These are phyloP conservation scores for Ibycter americanus DNA, from an alignment of 2,797 vertebrate species.

Conservation along the genomic window DNA sequence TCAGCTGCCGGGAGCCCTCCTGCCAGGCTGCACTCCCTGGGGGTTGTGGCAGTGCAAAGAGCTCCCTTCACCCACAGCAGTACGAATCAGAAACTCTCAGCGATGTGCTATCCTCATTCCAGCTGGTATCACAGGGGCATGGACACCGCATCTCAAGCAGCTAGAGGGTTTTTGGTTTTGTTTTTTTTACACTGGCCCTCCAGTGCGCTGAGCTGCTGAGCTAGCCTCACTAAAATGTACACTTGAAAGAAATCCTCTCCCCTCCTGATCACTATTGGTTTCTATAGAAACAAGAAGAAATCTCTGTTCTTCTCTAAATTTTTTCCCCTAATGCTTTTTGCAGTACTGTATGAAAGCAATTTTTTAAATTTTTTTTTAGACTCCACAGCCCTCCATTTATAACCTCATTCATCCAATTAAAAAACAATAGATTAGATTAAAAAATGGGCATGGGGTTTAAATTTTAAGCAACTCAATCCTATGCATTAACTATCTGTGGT, in stretches of 20 bases:
- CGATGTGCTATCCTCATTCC: background rate
- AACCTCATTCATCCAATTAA: conserved; percentile 65
- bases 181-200: conserved; percentile 12
- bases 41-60: background rate
- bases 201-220: conserved; percentile 22
- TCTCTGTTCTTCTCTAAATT: conserved; percentile 74
- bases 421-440: conserved; percentile 62
- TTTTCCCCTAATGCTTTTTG: conserved; percentile 70
- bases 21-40: background rate
- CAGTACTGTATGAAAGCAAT: conserved; percentile 58
- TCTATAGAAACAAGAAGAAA: conserved; percentile 83
- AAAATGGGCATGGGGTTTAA: conserved; percentile 3
- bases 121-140: background rate
- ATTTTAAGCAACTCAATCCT: conserved; percentile 51
- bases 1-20: background rate
- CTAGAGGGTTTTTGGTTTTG: background rate
- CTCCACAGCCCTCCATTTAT: conserved; percentile 47
- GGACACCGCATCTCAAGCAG: background rate
- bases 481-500: conserved; percentile 33
- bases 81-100: background rate
- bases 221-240: conserved; percentile 57
- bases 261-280: conserved; percentile 75
- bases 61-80: background rate
- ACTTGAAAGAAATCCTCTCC: conserved; percentile 75
- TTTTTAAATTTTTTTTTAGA: background rate